Percentiles rank a stretch among this genome's conserved stretches.
Evolutionary conservation across 2,797 vertebrate genomes (phyloP).

Genomic region (Eulemur mongoz): DNA sequence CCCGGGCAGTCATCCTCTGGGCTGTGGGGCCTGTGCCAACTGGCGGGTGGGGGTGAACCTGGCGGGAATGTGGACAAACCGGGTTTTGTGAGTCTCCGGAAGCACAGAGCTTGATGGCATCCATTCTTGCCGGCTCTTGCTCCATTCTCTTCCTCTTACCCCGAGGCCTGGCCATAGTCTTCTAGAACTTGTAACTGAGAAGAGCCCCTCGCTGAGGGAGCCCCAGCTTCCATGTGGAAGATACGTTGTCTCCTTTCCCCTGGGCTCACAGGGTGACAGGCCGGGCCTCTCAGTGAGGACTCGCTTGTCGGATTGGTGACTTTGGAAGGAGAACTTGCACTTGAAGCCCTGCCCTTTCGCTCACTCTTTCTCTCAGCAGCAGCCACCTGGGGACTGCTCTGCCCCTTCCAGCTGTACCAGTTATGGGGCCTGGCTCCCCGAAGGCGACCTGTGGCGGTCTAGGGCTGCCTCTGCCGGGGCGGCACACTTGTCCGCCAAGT

Average conservation of each 20-base stretch:
- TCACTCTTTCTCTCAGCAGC: too few relatives aligned
- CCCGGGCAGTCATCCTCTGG: too few relatives aligned
- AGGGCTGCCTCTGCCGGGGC: rapidly evolving
- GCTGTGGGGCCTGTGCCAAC: rapidly evolving
- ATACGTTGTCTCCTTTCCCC: neutral
- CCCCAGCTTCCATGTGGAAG: neutral
- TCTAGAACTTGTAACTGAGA: neutral
- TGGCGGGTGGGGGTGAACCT: neutral
- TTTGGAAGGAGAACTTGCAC: neutral
- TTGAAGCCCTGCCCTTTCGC: neutral
- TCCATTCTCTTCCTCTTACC: neutral
- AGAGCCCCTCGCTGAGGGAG: neutral
- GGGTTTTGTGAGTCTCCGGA: neutral
- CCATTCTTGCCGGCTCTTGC: neutral
- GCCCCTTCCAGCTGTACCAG: rapidly evolving
- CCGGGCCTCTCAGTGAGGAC: neutral
- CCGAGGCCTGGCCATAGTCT: neutral
- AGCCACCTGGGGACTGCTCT: neutral
- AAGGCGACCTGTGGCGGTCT: too few relatives aligned
- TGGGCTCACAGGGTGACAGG: rapidly evolving
- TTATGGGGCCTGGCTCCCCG: neutral
- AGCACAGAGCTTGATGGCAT: neutral
- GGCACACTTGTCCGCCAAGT: rapidly evolving
- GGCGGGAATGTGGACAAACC: neutral
- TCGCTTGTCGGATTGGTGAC: neutral